phyloP scores from a whole-genome alignment of 2,888 invertebrate genomes.

The Alsophila aescularia region DNA sequence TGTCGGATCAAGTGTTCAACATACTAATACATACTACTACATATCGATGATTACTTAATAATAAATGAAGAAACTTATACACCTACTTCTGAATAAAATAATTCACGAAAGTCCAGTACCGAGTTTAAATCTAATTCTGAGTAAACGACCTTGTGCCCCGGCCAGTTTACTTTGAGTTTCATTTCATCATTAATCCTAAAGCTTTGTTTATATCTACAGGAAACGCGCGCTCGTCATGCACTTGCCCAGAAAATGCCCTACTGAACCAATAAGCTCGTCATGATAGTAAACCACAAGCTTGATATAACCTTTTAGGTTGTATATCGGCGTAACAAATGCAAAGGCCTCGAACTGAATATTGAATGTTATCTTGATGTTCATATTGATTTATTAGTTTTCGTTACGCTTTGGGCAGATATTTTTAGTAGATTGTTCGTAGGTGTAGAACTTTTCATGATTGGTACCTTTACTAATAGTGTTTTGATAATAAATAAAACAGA shows the following conservation, averaged over 20 bases:
- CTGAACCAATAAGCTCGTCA: background rate
- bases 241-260: background rate
- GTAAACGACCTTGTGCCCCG: no score
- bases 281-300: slow-evolving; percentile 13
- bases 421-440: background rate
- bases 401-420: slow-evolving; percentile 2
- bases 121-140: no score
- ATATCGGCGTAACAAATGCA: slow-evolving; percentile 8
- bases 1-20: no score
- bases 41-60: no score
- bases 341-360: slow-evolving; percentile 11
- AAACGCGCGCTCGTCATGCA: background rate
- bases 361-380: slow-evolving; percentile 15
- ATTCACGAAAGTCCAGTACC: no score
- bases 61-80: no score
- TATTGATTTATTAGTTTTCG: slow-evolving; percentile 20
- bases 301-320: slow-evolving; percentile 10
- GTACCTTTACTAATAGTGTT: background rate
- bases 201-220: background rate
- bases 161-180: no score
- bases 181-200: background rate
- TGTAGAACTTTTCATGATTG: background rate
- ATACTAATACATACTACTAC: no score
- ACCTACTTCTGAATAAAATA: no score
- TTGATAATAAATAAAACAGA: background rate